A percentile compares a stretch with the other conserved stretches of the same genome.
phyloP scores from a whole-genome alignment of 2,888 invertebrate species.

The Tetrapedia diversipes region DNA sequence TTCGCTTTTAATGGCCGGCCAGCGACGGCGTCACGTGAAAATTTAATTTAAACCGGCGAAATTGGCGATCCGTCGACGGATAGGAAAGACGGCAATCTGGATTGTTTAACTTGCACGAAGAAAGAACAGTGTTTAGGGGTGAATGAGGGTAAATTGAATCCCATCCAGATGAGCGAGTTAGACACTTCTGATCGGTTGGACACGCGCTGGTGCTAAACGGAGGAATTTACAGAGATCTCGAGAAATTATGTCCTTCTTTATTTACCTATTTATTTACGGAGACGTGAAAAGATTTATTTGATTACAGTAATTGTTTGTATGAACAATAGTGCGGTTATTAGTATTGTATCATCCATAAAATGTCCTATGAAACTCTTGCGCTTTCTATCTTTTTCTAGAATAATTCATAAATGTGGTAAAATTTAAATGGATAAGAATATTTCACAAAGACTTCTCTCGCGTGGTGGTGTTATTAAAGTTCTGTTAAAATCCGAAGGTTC shows the following conservation, averaged over 20 bases:
- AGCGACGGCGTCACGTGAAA: slow-evolving; percentile 70
- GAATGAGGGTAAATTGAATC: neutral
- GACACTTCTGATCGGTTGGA: neutral
- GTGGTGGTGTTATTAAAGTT: too few relatives aligned
- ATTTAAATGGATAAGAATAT: too few relatives aligned
- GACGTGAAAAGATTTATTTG: too few relatives aligned
- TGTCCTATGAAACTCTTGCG: too few relatives aligned
- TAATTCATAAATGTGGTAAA: too few relatives aligned
- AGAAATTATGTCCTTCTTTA: neutral
- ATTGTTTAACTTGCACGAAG: slow-evolving; percentile 29
- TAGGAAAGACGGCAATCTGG: slow-evolving; percentile 47
- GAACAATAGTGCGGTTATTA: too few relatives aligned
- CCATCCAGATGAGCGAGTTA: neutral
- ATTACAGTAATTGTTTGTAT: too few relatives aligned
- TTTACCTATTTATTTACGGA: too few relatives aligned
- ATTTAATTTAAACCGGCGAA: slow-evolving; percentile 66
- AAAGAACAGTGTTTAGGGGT: neutral
- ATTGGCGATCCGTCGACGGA: slow-evolving; percentile 61
- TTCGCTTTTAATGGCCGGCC: slow-evolving; percentile 76
- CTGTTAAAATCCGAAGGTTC: too few relatives aligned
- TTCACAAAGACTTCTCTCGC: too few relatives aligned
- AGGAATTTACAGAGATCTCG: neutral
- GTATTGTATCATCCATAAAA: too few relatives aligned
- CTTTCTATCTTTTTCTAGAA: too few relatives aligned
- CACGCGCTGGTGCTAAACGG: neutral